Evolutionary conservation across 2,888 invertebrate genomes (phyloP), one percentile per base, ranked within the genome.

Genomic region (Cephus rjabovi): DNA sequence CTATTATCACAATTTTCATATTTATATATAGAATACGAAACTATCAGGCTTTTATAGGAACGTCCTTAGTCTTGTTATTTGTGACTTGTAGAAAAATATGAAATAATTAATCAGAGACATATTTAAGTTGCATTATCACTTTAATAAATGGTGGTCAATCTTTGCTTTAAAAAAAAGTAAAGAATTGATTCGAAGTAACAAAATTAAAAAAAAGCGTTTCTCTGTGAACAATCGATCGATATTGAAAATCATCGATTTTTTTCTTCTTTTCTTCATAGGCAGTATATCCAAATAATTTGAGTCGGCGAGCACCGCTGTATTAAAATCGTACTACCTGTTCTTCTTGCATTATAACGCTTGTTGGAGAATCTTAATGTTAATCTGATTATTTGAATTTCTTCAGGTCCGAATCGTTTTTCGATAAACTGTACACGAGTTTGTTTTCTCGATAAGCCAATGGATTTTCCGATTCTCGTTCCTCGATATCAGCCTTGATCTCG

Each of bases 401-500:
- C 71, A 9, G 31, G 33, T 31, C 1, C 31, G 30, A 71, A 33
- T 71, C 86, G 75, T 77, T 78, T 40, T 85, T 80, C 23, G 85
- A 84, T 79, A 91, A 85, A 76, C 87, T 86, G 83, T 89, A 92
- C 71, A 90, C 87, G 79, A 86, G 83, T 81, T 89, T 87, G 80
- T 92, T 92, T 71, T 87, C 88, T 35, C 90, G 86, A 85, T 93
- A 92, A 40, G 93, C 93, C 74, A 89, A 79, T 12, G 92, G 92
- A 88, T 93, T 93, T 87, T 93, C 93, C 2, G 92, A 90, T 74
- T 89, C 82, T 78, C 93, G 87, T 82, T 93, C 93, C 76, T 89
- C 87, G 73, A 93, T 82, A 83, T 93, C 93, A 71, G 91, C 90
- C 75, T 92, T 90, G 1, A 94, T 92, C 88, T 94, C 94, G 4